phyloP scores from a whole-genome alignment of 2,797 vertebrate species.

The Leptoclinus maculatus region DNA sequence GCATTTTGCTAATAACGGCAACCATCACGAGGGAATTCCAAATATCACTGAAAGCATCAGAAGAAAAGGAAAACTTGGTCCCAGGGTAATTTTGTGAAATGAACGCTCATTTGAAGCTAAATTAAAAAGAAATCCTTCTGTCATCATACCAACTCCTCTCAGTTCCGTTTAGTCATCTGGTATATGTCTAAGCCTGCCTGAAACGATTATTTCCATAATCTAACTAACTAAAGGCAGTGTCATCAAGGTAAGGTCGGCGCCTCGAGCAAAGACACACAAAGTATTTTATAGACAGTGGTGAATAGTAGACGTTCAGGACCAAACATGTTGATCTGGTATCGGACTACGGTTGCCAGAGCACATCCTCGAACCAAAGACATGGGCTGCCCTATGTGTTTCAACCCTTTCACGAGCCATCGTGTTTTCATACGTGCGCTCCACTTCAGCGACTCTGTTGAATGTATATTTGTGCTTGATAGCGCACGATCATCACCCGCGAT shows the following conservation, averaged over 20 bases:
- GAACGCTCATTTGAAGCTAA: constrained; percentile 15
- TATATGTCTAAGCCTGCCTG: constrained; percentile 63
- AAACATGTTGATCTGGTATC: constrained; percentile 72
- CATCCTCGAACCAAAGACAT: constrained; percentile 54
- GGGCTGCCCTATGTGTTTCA: constrained; percentile 12
- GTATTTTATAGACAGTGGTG: constrained; percentile 18
- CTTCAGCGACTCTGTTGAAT: constrained; percentile 36
- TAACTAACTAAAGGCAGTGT: constrained; percentile 29
- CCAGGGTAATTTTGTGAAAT: constrained; percentile 29
- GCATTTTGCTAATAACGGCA: constrained; percentile 4
- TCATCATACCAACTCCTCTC: constrained; percentile 29
- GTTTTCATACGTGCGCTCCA: constrained; percentile 15
- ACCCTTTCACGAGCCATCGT: constrained; percentile 46
- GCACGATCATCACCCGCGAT: background rate
- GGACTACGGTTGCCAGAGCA: constrained; percentile 24
- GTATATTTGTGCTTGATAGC: constrained; percentile 30
- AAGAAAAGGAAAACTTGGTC: constrained; percentile 1
- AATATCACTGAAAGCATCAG: background rate
- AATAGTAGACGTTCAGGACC: constrained; percentile 66
- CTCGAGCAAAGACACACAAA: constrained; percentile 31
- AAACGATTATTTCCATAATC: constrained; percentile 38
- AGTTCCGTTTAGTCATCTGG: constrained; percentile 19
- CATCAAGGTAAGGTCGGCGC: constrained; percentile 23
- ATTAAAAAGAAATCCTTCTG: constrained; percentile 18
- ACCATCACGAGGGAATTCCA: background rate